Evolutionary conservation across 2,888 invertebrate genomes (phyloP), one percentile per base, ranked within the genome.

Genomic region (Melanargia galathea): DNA sequence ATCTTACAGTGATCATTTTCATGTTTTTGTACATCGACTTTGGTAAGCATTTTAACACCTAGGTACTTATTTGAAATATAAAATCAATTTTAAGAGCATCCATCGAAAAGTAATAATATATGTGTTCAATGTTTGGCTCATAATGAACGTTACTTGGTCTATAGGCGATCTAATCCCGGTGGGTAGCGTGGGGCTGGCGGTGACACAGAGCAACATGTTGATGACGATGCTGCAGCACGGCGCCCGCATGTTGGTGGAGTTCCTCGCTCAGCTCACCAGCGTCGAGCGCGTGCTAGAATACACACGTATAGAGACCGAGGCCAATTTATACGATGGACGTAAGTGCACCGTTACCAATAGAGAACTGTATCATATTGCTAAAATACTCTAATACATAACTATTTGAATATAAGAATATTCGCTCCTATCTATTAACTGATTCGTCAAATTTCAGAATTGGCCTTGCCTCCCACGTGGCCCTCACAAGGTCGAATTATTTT

Each of bases 261-360:
- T 95, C 61, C 92, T 95, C 6, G 96, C 95, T 64, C 95, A 95
- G 73, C 92, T 96, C 79, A 95, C 95, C 79, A 94, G 95, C 2
- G 97, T 97, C 0, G 97, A 98, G 86, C 91, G 98, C 70, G 94
- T 97, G 0, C 81, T 97, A 10, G 96, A 97, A 76, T 98, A 98
- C 82, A 93, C 94, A 0, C 87, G 92, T 22, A 87, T 97, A n/a
- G 87, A 93, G 2, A 88, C 92, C 0, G 95, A 95, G 72, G 77
- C 85, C 5, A 92, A 94, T 73, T 89, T 93, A 2, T 87, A 86
- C 61, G 77, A 87, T 73, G 90, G 89, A 74, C 73, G 90, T 91
- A 35, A 83, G 90, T 38, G 16, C 6, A 0, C 5, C 8, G 3
- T 35, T 10, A n/a, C n/a, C 8, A 4, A 5, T 4, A 16, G 13